phyloP scores from a whole-genome alignment of 2,797 vertebrate genomes.

The Arrhamphus sclerolepis region DNA sequence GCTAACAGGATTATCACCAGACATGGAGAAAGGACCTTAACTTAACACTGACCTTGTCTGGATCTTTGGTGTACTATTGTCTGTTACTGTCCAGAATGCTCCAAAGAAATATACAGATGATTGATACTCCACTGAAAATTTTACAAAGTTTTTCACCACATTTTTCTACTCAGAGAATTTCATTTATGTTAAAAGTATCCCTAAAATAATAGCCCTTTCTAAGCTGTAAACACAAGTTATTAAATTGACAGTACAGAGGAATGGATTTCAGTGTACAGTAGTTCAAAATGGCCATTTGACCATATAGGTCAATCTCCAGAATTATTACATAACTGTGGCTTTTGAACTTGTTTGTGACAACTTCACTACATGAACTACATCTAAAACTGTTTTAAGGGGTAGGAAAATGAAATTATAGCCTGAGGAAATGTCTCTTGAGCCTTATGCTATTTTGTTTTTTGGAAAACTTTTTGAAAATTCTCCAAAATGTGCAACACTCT shows the following conservation, averaged over 20 bases:
- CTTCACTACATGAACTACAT: background rate
- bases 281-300: conserved; percentile 60
- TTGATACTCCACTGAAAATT: too few species aligned
- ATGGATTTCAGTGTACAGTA: conserved; percentile 23
- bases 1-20: conserved; percentile 69
- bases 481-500: too few species aligned
- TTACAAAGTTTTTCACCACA: too few species aligned
- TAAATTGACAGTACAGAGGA: conserved; percentile 19
- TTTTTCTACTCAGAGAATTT: too few species aligned
- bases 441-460: too few species aligned
- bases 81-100: background rate
- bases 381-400: background rate
- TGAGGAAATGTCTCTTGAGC: too few species aligned
- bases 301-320: conserved; percentile 42
- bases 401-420: background rate
- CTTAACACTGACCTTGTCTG: conserved; percentile 20
- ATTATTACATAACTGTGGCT: conserved; percentile 43
- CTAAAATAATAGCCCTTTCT: conserved; percentile 15
- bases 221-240: conserved; percentile 24
- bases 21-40: conserved; percentile 42
- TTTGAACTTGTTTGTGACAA: conserved; percentile 32
- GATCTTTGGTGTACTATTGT: conserved; percentile 5
- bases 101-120: background rate
- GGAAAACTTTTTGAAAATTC: too few species aligned
- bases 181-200: too few species aligned